Conservation (phyloP, 2,797 vertebrate genomes). For the Pithecia hirsuta region DNA sequence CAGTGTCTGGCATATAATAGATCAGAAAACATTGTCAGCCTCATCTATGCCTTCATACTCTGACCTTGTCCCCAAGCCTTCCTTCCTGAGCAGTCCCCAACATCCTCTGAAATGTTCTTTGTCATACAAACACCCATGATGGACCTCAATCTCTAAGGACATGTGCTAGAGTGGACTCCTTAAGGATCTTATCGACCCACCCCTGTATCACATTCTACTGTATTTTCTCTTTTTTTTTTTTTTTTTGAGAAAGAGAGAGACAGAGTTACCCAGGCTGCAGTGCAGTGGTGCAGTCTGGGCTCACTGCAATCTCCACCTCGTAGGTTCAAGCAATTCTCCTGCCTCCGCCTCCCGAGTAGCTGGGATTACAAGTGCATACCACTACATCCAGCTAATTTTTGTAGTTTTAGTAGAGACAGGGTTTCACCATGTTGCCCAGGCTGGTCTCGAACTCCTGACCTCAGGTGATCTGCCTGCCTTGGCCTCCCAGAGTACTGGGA, state of each 20-base stretch:
- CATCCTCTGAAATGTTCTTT: background rate
- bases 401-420: background rate
- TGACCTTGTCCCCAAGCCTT: background rate
- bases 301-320: no score
- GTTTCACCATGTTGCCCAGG: background rate
- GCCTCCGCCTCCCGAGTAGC: no score
- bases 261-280: no score
- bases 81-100: background rate
- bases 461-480: background rate
- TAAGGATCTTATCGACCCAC: background rate
- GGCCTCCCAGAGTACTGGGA: background rate
- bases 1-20: background rate
- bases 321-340: no score
- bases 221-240: background rate
- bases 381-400: background rate
- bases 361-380: no score
- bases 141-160: background rate
- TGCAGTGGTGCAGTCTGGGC: no score
- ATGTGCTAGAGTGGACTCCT: background rate
- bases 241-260: no score
- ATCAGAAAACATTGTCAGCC: background rate
- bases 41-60: background rate
- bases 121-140: background rate
- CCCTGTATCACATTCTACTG: no score
- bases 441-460: background rate